Percentiles rank a stretch among this genome's conserved stretches.
Conservation (phyloP, 2,113 vertebrate genomes). For the Crocuta crocuta region DNA sequence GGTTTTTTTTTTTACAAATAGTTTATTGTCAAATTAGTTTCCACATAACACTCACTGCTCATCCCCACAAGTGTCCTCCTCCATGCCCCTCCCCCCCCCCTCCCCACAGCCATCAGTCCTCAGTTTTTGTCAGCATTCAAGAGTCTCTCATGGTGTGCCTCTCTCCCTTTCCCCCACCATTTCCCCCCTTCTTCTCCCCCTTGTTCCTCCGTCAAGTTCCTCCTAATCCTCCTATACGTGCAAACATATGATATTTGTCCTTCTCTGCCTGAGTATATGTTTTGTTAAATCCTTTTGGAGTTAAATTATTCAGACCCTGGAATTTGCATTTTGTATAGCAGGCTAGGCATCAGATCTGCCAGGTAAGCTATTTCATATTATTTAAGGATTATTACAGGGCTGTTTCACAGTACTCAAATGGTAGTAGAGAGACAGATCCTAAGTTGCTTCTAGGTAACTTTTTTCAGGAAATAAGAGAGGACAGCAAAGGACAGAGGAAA, state of each 20-base stretch:
- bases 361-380: not conserved
- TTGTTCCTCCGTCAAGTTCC: too few species aligned
- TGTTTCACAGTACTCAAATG: not conserved
- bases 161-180: too few species aligned
- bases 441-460: constrained; percentile 28
- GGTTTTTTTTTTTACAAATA: not conserved
- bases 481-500: not conserved
- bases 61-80: too few species aligned
- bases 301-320: not conserved
- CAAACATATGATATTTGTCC: too few species aligned
- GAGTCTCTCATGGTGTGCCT: too few species aligned
- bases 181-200: too few species aligned
- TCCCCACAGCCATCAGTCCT: too few species aligned
- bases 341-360: not conserved
- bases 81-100: too few species aligned
- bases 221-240: too few species aligned
- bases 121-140: too few species aligned
- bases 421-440: not conserved
- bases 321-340: not conserved
- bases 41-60: too few species aligned
- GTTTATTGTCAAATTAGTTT: too few species aligned
- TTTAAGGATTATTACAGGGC: constrained; percentile 13
- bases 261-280: not conserved
- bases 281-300: constrained; percentile 30
- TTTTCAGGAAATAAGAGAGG: not conserved